Evolutionary conservation across 2,797 vertebrate species (phyloP).

Genomic region (Orientallactaga sibirica): DNA sequence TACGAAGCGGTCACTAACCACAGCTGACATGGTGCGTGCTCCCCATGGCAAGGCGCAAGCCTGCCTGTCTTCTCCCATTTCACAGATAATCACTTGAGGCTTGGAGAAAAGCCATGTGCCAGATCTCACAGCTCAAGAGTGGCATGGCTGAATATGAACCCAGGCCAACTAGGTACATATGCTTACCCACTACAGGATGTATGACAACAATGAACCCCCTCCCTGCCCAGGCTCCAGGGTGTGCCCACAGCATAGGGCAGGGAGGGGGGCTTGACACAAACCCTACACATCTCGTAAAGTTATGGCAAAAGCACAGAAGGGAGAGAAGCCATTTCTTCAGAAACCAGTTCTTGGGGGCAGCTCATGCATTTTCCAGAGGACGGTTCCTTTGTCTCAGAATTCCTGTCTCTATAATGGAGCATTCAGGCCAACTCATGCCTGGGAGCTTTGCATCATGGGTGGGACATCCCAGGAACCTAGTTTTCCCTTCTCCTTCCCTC

Average conservation of each 20-base stretch:
- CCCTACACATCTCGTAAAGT: neutral
- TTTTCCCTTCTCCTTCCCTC: constrained; percentile 14
- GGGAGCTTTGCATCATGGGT: neutral
- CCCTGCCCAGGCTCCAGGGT: neutral
- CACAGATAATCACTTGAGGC: constrained; percentile 40
- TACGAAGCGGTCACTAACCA: neutral
- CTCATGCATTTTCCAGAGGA: neutral
- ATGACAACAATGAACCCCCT: neutral
- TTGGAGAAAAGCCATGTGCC: neutral
- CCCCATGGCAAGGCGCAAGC: neutral
- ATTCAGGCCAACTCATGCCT: neutral
- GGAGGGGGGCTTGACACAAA: constrained; percentile 4
- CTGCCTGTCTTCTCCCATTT: neutral
- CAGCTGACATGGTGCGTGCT: neutral
- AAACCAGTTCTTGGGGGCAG: neutral
- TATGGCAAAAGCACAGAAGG: neutral
- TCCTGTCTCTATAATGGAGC: neutral
- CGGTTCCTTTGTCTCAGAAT: neutral
- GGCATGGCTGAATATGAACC: neutral
- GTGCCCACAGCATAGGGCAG: neutral
- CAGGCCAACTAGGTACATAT: neutral
- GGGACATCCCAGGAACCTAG: neutral
- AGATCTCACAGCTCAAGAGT: neutral
- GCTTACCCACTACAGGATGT: neutral
- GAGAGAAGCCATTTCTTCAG: neutral